Evolutionary conservation across 2,797 vertebrate genomes (phyloP), one percentile per base, ranked within the genome.

Genomic region (Notolabrus celidotus): DNA sequence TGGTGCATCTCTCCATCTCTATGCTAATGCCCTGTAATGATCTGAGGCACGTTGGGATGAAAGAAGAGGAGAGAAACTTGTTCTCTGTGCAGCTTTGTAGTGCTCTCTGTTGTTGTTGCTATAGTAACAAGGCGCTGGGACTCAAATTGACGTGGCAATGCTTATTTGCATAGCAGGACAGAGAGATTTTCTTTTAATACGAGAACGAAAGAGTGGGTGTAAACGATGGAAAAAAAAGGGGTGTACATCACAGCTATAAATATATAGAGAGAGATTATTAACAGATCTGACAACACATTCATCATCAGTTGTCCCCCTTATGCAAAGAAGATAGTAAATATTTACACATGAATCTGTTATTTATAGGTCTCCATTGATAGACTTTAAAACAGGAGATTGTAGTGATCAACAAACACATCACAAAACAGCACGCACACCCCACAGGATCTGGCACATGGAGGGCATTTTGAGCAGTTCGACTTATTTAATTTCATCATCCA

Each of bases 1-100:
- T 68, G 69, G 74, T 62, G 74, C 83, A 88, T 86, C 86, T 67
- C 86, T 86, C 87, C 83, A 86, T 89, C 90, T 86, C 75, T 85
- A 88, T 90, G 87, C 88, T 91, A 89, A 92, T 92, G 86, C 78
- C 74, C 85, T 89, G 78, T 91, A 91, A 93, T 89, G 88, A 92
- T 93, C 79, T 88, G 86, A 91, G 83, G 82, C 71, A 54, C 67
- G 31, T 49, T 11, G 62, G 85, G 83, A 90, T 92, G 80, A 92
- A 90, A 92, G 83, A 90, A 71, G 69, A 88, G 80, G 80, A 78
- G 71, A 80, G 71, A 84, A 88, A 87, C 83, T 74, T 90, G 81
- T 86, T 85, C 85, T 71, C 73, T 22, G 61, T n/a, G 41, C 73
- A 80, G 86, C 83, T 90, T 88, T 90, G 86, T 89, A 78, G 79